Evolutionary conservation across 2,888 invertebrate genomes (phyloP).

Genomic region (Sceliomorpha sp.): DNA sequence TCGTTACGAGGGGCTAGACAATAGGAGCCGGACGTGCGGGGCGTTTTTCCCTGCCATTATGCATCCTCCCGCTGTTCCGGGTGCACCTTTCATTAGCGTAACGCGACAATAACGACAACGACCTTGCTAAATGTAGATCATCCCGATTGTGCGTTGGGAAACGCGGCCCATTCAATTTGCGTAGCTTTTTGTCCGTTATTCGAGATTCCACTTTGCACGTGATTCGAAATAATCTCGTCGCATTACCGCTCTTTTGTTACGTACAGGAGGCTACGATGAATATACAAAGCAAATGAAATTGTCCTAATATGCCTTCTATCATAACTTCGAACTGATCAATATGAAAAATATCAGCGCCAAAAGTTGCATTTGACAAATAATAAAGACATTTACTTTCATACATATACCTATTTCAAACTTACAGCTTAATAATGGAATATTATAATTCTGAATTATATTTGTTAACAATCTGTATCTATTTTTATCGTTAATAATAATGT

Average conservation of each 20-base stretch:
- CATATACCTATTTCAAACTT: not conserved
- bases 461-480: no score
- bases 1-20: slow-evolving; percentile 65
- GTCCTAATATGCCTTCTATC: no score
- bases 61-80: slow-evolving; percentile 43
- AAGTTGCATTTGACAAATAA: not conserved
- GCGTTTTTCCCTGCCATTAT: slow-evolving; percentile 59
- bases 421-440: no score
- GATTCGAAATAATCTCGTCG: slow-evolving; percentile 28
- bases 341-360: no score
- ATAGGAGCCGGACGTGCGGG: slow-evolving; percentile 60
- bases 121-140: slow-evolving; percentile 42
- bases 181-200: slow-evolving; percentile 35
- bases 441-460: no score
- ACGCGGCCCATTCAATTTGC: slow-evolving; percentile 46
- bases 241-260: not conserved
- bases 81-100: slow-evolving; percentile 50
- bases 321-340: no score
- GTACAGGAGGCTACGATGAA: no score
- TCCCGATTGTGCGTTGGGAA: slow-evolving; percentile 40
- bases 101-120: slow-evolving; percentile 57
- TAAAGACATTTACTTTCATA: not conserved
- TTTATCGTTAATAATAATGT: no score
- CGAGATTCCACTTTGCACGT: slow-evolving; percentile 27
- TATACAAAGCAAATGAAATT: no score